phyloP scores from a whole-genome alignment of 2,113 vertebrate genomes.

The Athene cunicularia region DNA sequence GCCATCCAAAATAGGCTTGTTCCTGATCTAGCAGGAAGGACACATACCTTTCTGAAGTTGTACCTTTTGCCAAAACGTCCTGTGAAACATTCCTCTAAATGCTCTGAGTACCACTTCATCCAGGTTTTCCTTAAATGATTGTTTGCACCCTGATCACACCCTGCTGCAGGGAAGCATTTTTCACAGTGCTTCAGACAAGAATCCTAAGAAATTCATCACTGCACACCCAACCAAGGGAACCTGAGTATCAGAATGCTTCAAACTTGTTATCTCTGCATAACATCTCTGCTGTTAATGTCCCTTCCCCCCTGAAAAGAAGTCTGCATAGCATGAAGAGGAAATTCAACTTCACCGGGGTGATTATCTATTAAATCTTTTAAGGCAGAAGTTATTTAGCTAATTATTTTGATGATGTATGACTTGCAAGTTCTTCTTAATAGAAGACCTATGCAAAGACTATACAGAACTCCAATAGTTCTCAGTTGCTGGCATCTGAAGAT shows the following conservation, averaged over 20 bases:
- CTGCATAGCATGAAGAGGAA: not conserved
- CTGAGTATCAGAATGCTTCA: not conserved
- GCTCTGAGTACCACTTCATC: not conserved
- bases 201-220: not conserved
- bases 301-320: not conserved
- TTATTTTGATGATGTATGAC: not conserved
- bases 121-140: not conserved
- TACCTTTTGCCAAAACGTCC: not conserved
- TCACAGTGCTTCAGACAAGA: not conserved
- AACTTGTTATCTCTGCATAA: not conserved
- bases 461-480: not conserved
- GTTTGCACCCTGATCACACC: not conserved
- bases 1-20: not conserved
- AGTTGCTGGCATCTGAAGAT: not conserved
- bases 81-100: not conserved
- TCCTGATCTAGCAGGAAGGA: not conserved
- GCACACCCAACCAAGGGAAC: not conserved
- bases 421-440: not conserved
- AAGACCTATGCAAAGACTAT: not conserved
- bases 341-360: not conserved
- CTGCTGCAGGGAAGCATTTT: not conserved
- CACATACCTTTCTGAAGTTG: not conserved
- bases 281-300: not conserved
- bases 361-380: not conserved
- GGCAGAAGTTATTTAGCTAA: not conserved